Percentiles rank a stretch among this genome's conserved stretches.
Conservation (phyloP, 2,888 invertebrate genomes). For the Lycia hirtaria region DNA sequence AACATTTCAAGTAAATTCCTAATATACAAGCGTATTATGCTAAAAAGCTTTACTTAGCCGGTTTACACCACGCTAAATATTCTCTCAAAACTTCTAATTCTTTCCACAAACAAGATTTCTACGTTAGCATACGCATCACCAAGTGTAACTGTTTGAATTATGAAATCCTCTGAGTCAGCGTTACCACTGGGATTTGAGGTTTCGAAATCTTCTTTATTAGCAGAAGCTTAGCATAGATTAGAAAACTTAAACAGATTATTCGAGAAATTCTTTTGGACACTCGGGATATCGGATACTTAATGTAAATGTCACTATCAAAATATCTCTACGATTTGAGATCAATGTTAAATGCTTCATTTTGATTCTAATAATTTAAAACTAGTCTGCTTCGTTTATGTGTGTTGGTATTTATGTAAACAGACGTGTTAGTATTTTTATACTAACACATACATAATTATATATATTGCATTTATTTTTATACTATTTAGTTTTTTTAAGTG, state of each 20-base stretch:
- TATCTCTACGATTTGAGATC: neutral
- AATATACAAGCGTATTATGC: neutral
- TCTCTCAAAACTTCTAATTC: conserved; percentile 16
- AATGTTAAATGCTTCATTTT: conserved; percentile 7
- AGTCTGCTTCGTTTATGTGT: no score
- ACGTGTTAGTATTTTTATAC: no score
- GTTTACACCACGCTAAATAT: conserved; percentile 1
- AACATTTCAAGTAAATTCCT: neutral
- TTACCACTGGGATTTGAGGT: conserved; percentile 31
- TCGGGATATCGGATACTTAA: conserved; percentile 12
- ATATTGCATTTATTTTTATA: no score
- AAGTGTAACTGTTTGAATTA: conserved; percentile 36
- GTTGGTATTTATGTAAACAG: no score
- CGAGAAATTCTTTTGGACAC: conserved; percentile 21
- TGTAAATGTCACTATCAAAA: conserved; percentile 13
- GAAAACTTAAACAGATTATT: conserved; percentile 25
- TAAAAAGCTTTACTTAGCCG: conserved; percentile 2
- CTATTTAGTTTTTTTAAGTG: no score
- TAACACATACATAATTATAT: no score
- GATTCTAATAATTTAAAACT: no score
- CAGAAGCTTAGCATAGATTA: conserved; percentile 43
- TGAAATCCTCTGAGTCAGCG: conserved; percentile 38
- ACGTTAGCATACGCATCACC: conserved; percentile 3
- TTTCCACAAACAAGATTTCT: conserved; percentile 15
- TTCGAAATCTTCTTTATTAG: conserved; percentile 43